Conservation (phyloP, 2,797 vertebrate species). For the Sebastes trivittatus region DNA sequence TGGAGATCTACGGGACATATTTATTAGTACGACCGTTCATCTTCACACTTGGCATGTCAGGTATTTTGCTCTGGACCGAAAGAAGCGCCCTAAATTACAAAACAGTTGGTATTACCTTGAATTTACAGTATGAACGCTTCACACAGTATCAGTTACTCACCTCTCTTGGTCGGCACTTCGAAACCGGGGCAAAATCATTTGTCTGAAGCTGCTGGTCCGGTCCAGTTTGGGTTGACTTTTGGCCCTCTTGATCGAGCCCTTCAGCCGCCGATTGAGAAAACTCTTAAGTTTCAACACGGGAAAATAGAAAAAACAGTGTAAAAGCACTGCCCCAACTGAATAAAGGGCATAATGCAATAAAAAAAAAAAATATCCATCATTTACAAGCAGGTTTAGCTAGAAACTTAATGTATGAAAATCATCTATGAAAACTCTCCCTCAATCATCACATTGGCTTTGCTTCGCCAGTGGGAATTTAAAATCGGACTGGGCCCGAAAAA, state of each 20-base stretch:
- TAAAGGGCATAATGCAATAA: not conserved
- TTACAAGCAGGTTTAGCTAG: not conserved
- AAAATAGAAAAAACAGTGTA: conserved; percentile 8
- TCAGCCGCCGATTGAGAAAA: conserved; percentile 93
- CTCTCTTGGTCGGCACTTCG: conserved; percentile 95
- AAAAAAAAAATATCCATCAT: not conserved
- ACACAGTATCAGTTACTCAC: conserved; percentile 60
- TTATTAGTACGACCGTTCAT: fast-evolving
- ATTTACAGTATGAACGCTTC: not conserved
- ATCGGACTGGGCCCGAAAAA: not conserved
- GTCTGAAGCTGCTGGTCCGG: conserved; percentile 96
- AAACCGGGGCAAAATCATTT: conserved; percentile 94
- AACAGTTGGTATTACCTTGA: not conserved
- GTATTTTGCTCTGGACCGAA: too few species aligned
- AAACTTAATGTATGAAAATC: not conserved
- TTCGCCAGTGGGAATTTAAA: not conserved
- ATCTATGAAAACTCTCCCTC: not conserved
- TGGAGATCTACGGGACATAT: not conserved
- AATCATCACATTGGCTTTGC: not conserved
- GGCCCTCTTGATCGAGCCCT: conserved; percentile 96
- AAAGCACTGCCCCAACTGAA: not conserved
- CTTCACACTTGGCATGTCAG: too few species aligned
- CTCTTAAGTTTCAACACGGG: conserved; percentile 75
- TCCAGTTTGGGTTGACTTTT: conserved; percentile 97
- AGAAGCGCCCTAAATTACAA: not conserved